These are phyloP conservation scores for Leptestheria dahalacensis DNA, from an alignment of 1,140 invertebrate species.

Conservation along the genomic window DNA sequence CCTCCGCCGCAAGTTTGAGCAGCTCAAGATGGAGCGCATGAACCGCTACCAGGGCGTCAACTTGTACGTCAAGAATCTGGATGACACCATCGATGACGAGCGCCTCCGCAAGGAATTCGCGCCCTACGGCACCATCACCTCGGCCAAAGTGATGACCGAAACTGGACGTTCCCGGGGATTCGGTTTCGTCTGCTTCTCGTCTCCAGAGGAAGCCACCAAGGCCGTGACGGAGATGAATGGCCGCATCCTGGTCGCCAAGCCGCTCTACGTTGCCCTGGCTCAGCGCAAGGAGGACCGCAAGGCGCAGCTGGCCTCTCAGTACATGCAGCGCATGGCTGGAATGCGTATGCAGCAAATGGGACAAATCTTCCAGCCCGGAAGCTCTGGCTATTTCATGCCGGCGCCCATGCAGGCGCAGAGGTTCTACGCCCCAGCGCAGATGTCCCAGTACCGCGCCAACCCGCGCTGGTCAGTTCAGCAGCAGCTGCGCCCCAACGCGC, in stretches of 20 bases:
- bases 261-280: slow-evolving; percentile 93
- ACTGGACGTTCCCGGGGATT: slow-evolving; percentile 73
- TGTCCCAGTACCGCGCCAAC: slow-evolving; percentile 60
- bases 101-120: slow-evolving; percentile 85
- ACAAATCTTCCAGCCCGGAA: slow-evolving; percentile 62
- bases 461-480: slow-evolving; percentile 76
- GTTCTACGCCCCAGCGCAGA: slow-evolving; percentile 72
- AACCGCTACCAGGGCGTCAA: slow-evolving; percentile 92
- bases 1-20: slow-evolving; percentile 88
- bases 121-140: slow-evolving; percentile 89
- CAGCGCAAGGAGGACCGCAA: slow-evolving; percentile 98
- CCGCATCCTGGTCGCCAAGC: slow-evolving; percentile 88
- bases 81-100: slow-evolving; percentile 95
- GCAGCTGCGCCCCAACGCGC: slow-evolving; percentile 19
- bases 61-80: slow-evolving; percentile 95
- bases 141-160: slow-evolving; percentile 92
- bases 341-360: slow-evolving; percentile 68
- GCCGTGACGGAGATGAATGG: slow-evolving; percentile 99
- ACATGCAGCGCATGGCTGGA: slow-evolving; percentile 91
- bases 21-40: slow-evolving; percentile 84
- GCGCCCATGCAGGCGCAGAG: slow-evolving; percentile 68
- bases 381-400: slow-evolving; percentile 81
- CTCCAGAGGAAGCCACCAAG: slow-evolving; percentile 97
- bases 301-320: slow-evolving; percentile 90
- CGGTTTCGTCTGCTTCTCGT: slow-evolving; percentile 97